These are phyloP conservation scores for Campylomormyrus tamandua DNA, from an alignment of 2,113 vertebrate species.

Conservation along the genomic window DNA sequence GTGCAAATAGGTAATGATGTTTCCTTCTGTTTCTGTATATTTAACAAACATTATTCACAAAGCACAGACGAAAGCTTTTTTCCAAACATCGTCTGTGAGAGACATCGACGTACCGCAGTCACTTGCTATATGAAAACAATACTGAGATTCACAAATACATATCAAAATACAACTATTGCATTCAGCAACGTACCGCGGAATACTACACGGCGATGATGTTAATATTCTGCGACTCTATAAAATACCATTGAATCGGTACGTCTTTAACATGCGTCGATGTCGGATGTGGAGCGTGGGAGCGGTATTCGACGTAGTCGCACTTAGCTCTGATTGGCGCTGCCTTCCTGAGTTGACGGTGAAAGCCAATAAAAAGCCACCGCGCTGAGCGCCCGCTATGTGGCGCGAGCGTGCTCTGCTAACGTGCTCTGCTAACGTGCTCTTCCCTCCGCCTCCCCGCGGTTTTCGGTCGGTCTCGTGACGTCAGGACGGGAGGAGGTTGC, in stretches of 20 bases:
- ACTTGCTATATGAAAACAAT: background rate
- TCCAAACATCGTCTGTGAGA: background rate
- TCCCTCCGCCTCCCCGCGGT: slow-evolving; percentile 4
- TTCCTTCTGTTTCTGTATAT: background rate
- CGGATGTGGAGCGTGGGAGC: too few relatives aligned
- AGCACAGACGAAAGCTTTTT: background rate
- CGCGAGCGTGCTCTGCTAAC: background rate
- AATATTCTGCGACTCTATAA: background rate
- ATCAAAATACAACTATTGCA: background rate
- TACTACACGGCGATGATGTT: background rate
- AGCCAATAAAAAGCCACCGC: background rate
- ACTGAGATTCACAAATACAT: background rate
- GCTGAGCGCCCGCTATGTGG: background rate
- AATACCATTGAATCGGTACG: background rate
- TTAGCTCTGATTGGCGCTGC: background rate
- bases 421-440: background rate
- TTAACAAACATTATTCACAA: background rate
- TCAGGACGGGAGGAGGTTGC: slow-evolving; percentile 38
- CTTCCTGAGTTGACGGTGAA: background rate
- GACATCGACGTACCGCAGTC: background rate
- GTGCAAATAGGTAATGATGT: background rate
- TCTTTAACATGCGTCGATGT: slow-evolving; percentile 10
- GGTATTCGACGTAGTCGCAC: background rate
- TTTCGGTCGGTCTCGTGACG: slow-evolving; percentile 22
- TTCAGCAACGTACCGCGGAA: background rate